phyloP scores from a whole-genome alignment of 1,140 invertebrate genomes.

The Scaptodrosophila lebanonensis region DNA sequence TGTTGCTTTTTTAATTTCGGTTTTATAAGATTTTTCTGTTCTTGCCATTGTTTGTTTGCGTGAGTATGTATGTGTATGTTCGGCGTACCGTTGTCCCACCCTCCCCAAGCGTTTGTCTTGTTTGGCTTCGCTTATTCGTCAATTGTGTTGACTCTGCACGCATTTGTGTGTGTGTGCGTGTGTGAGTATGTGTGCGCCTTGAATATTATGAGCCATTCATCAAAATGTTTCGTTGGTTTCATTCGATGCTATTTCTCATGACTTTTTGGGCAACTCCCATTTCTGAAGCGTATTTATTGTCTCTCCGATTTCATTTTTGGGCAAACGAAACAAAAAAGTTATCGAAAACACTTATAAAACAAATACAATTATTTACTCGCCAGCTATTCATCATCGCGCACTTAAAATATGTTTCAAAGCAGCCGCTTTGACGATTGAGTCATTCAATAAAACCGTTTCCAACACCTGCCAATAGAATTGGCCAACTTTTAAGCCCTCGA shows the following conservation, averaged over 20 bases:
- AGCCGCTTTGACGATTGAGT: too few relatives aligned
- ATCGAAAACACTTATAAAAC: too few relatives aligned
- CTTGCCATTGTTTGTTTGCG: constrained; percentile 53
- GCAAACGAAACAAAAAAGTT: too few relatives aligned
- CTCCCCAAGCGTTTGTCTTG: constrained; percentile 8
- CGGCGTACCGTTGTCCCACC: background rate
- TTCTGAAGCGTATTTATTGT: constrained; percentile 21
- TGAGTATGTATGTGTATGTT: background rate
- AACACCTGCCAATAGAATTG: too few relatives aligned
- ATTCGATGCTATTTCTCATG: constrained; percentile 28
- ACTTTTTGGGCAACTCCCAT: constrained; percentile 72
- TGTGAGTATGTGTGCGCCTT: constrained; percentile 25
- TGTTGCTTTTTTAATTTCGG: constrained; percentile 69
- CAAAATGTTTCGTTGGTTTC: constrained; percentile 55
- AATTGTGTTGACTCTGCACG: constrained; percentile 10
- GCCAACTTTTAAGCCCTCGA: too few relatives aligned
- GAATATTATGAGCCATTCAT: constrained; percentile 73
- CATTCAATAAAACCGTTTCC: too few relatives aligned
- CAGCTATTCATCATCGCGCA: too few relatives aligned
- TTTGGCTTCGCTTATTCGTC: constrained; percentile 70
- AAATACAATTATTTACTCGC: too few relatives aligned
- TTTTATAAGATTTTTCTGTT: constrained; percentile 72
- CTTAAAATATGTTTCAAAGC: too few relatives aligned
- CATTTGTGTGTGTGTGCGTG: constrained; percentile 9
- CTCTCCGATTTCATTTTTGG: background rate